These are phyloP conservation scores for Aplodontia rufa DNA, from an alignment of 2,113 vertebrate genomes.

Conservation along the genomic window DNA sequence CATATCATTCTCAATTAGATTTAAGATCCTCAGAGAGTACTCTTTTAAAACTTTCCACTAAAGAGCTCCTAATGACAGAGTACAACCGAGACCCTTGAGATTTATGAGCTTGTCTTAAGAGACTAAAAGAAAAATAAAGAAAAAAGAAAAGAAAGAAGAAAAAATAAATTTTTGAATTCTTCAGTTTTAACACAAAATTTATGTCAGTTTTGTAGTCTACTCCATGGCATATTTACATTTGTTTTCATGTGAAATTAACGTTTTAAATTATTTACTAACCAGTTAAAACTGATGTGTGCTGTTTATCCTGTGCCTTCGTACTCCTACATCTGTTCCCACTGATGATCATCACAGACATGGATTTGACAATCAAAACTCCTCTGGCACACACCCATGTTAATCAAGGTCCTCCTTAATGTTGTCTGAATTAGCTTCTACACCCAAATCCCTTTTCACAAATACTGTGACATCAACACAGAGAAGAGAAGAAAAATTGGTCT, in stretches of 20 bases:
- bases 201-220: neutral
- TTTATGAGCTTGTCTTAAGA: neutral
- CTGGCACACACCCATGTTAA: neutral
- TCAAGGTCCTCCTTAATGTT: neutral
- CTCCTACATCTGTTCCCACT: neutral
- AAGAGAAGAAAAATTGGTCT: neutral
- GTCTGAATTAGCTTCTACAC: neutral
- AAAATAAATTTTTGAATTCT: neutral
- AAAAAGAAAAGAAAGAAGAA: neutral
- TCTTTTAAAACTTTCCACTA: neutral
- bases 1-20: neutral
- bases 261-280: neutral
- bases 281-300: neutral
- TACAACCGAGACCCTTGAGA: neutral
- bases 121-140: too few relatives aligned
- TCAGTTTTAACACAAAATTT: slow-evolving; percentile 17
- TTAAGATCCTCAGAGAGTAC: neutral
- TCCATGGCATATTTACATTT: neutral
- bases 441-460: neutral
- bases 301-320: neutral
- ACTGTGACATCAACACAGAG: neutral
- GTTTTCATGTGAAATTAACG: slow-evolving; percentile 9
- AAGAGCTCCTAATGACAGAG: neutral
- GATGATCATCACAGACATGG: rapidly evolving
- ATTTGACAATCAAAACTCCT: neutral